phyloP scores from a whole-genome alignment of 1,140 invertebrate genomes.

The Penaeus japonicus region DNA sequence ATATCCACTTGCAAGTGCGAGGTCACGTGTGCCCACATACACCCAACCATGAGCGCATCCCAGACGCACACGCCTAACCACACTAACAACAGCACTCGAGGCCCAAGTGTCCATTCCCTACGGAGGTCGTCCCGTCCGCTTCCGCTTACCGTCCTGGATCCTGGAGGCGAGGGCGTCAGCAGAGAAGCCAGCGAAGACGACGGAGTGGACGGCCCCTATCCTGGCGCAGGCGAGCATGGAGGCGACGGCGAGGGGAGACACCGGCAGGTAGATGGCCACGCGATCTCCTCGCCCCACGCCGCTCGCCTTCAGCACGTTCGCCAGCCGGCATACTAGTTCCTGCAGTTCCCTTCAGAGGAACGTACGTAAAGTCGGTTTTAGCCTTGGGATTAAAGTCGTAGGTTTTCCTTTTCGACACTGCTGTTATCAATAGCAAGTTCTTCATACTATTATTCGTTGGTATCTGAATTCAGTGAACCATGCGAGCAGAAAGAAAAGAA shows the following conservation, averaged over 20 bases:
- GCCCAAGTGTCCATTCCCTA: too few relatives aligned
- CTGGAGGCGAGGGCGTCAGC: constrained; percentile 68
- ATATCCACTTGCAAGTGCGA: too few relatives aligned
- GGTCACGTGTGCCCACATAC: too few relatives aligned
- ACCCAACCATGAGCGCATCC: too few relatives aligned
- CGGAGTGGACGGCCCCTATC: constrained; percentile 69
- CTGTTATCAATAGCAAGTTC: too few relatives aligned
- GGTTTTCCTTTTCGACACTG: too few relatives aligned
- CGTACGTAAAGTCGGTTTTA: background rate
- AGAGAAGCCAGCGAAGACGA: constrained; percentile 73
- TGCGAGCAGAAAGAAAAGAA: too few relatives aligned
- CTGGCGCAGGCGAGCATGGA: constrained; percentile 68
- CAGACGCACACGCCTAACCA: too few relatives aligned
- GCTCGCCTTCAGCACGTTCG: constrained; percentile 63
- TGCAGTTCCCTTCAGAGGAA: constrained; percentile 59
- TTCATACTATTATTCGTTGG: too few relatives aligned
- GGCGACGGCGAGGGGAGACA: constrained; percentile 65
- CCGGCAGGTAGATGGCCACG: constrained; percentile 69
- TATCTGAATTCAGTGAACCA: background rate
- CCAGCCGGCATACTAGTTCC: constrained; percentile 65
- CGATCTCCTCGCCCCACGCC: constrained; percentile 68
- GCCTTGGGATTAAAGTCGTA: too few relatives aligned
- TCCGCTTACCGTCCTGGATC: constrained; percentile 62
- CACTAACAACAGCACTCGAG: too few relatives aligned
- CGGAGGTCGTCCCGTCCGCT: background rate